A percentile compares a stretch with the other conserved stretches of the same genome.
These are phyloP conservation scores for Drosophila mercatorum DNA, from an alignment of 2,888 invertebrate species.

Conservation along the genomic window DNA sequence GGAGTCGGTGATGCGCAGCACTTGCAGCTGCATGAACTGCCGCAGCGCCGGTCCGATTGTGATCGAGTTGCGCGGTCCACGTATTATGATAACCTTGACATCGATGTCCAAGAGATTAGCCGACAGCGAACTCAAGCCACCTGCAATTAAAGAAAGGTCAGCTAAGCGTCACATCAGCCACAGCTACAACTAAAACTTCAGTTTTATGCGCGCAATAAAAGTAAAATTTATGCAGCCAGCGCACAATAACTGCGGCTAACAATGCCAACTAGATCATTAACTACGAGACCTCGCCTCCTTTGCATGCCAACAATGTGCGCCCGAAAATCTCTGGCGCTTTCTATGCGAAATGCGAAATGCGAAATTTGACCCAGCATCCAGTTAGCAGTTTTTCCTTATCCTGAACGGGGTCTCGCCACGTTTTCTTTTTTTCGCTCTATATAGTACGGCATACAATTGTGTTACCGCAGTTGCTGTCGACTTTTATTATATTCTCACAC, in stretches of 20 bases:
- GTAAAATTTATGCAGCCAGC: constrained; percentile 35
- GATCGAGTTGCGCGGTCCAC: constrained; percentile 88
- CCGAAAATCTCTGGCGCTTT: constrained; percentile 30
- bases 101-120: constrained; percentile 87
- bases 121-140: constrained; percentile 89
- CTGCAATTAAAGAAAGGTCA: constrained; percentile 77
- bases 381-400: constrained; percentile 48
- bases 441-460: constrained; percentile 56
- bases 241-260: constrained; percentile 37
- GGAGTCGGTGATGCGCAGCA: constrained; percentile 90
- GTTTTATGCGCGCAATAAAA: constrained; percentile 16
- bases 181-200: constrained; percentile 4
- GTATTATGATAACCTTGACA: constrained; percentile 88
- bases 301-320: constrained; percentile 58
- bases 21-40: constrained; percentile 87
- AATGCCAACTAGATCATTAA: constrained; percentile 69
- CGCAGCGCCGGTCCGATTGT: constrained; percentile 90
- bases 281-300: constrained; percentile 37
- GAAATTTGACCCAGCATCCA: constrained; percentile 25
- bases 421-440: not conserved
- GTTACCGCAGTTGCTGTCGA: constrained; percentile 49
- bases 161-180: constrained; percentile 19
- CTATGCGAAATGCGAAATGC: constrained; percentile 19
- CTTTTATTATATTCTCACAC: constrained; percentile 62
- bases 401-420: constrained; percentile 38